These are phyloP conservation scores for Epizoanthus stellaris DNA, from an alignment of 92 coral and sea anemone species.

Conservation along the genomic window DNA sequence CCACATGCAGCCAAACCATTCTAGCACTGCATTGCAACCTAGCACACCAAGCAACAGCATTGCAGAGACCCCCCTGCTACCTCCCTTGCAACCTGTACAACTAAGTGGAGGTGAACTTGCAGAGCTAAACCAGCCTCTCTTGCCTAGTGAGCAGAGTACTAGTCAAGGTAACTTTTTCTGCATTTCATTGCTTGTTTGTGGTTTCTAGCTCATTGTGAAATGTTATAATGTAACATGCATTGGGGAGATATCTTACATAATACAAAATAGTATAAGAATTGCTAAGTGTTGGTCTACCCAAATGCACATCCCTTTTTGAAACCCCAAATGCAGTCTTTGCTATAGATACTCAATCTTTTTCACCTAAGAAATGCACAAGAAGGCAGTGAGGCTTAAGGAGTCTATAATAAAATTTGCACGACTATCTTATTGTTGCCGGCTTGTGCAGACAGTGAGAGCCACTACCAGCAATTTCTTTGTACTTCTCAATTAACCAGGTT, in stretches of 20 bases:
- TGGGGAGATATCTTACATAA: background rate
- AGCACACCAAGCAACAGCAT: slow-evolving; percentile 15
- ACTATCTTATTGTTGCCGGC: background rate
- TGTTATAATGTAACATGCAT: slow-evolving; percentile 4
- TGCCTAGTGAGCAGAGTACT: slow-evolving; percentile 18
- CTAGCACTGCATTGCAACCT: slow-evolving; percentile 19
- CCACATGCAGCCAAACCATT: slow-evolving; percentile 20
- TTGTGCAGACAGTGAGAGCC: too few species aligned
- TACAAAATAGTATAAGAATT: too few species aligned
- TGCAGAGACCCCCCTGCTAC: slow-evolving; percentile 11
- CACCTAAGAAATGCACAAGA: too few species aligned
- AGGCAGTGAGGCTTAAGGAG: too few species aligned
- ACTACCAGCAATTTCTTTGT: background rate
- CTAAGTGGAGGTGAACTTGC: background rate
- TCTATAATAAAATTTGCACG: background rate
- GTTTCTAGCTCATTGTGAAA: slow-evolving; percentile 12
- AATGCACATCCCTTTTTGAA: too few species aligned
- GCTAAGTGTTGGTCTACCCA: too few species aligned
- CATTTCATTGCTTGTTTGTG: slow-evolving; percentile 4
- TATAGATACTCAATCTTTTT: too few species aligned
- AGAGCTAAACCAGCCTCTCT: slow-evolving; percentile 1
- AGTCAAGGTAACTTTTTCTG: slow-evolving; percentile 15
- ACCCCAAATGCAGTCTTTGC: too few species aligned
- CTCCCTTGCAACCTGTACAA: slow-evolving; percentile 13
- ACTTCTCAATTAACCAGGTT: background rate